Percentiles rank a stretch among this genome's conserved stretches.
phyloP scores from a whole-genome alignment of 2,888 invertebrate species.

The Erebia ligea region DNA sequence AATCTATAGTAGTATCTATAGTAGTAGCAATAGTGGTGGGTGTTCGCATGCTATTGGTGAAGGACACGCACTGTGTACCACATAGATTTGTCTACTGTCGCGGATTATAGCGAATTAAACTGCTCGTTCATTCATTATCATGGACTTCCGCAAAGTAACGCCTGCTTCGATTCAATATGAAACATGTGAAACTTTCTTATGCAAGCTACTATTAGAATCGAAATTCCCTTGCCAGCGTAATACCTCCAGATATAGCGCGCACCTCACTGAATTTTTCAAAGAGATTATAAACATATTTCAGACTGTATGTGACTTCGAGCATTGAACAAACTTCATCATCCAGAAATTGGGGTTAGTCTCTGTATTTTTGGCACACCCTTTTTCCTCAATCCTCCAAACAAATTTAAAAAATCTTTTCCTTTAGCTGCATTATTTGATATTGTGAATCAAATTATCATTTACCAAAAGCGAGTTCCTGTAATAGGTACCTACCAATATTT shows the following conservation, averaged over 20 bases:
- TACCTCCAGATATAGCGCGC: background rate
- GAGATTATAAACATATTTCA: background rate
- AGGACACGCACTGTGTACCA: no score
- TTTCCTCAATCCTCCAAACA: constrained; percentile 13
- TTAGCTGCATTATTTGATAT: constrained; percentile 17
- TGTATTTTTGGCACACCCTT: background rate
- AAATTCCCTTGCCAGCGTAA: background rate
- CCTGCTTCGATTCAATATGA: no score
- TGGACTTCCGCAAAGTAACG: no score
- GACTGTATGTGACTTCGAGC: background rate
- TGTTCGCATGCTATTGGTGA: no score
- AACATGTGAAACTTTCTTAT: no score
- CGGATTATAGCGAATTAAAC: no score
- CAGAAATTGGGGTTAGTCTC: background rate
- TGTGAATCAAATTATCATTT: constrained; percentile 17
- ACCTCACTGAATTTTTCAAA: background rate
- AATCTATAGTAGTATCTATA: no score
- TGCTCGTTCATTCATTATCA: no score
- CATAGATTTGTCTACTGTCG: no score
- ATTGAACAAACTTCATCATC: background rate
- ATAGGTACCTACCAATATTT: background rate
- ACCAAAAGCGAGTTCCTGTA: constrained; percentile 8
- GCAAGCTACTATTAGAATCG: background rate
- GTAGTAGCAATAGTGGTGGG: no score
- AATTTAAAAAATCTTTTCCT: constrained; percentile 9